Percentiles rank a stretch among this genome's conserved stretches.
Conservation (phyloP, 2,113 vertebrate species). For the Dinomys branickii region DNA sequence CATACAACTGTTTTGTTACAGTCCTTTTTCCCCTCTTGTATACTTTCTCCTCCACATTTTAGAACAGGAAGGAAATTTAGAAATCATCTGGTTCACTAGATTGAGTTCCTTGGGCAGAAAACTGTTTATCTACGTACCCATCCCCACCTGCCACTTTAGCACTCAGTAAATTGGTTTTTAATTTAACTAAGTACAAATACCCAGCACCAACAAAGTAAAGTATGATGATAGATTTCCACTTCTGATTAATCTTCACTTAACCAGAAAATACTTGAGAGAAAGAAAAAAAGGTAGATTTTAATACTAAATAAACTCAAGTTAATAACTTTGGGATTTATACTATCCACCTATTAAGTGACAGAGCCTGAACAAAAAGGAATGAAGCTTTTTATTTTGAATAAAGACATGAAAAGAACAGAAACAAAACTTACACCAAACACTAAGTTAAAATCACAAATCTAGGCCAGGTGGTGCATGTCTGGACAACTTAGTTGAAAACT, state of each 20-base stretch:
- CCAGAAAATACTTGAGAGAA: conserved; percentile 30
- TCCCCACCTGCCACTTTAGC: neutral
- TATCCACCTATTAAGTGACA: conserved; percentile 9
- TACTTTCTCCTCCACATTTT: conserved; percentile 45
- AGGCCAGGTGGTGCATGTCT: neutral
- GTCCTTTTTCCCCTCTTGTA: neutral
- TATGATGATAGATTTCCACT: conserved; percentile 16
- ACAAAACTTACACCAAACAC: conserved; percentile 42
- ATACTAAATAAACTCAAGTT: conserved; percentile 51
- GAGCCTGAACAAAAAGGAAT: conserved; percentile 5
- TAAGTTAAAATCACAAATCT: conserved; percentile 45
- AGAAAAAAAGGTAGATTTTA: neutral
- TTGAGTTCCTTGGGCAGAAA: neutral
- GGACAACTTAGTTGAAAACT: neutral
- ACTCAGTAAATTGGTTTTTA: conserved; percentile 18
- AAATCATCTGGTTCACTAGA: conserved; percentile 53
- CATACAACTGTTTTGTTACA: neutral
- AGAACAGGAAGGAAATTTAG: conserved; percentile 47
- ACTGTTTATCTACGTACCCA: neutral
- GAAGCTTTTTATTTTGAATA: conserved; percentile 42
- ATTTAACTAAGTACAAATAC: conserved; percentile 37
- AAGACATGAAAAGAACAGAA: conserved; percentile 48
- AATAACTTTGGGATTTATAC: conserved; percentile 18
- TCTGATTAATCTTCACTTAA: conserved; percentile 30
- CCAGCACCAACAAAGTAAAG: neutral